phyloP scores from a whole-genome alignment of 2,113 vertebrate species.

The Pogonocichla stellata region DNA sequence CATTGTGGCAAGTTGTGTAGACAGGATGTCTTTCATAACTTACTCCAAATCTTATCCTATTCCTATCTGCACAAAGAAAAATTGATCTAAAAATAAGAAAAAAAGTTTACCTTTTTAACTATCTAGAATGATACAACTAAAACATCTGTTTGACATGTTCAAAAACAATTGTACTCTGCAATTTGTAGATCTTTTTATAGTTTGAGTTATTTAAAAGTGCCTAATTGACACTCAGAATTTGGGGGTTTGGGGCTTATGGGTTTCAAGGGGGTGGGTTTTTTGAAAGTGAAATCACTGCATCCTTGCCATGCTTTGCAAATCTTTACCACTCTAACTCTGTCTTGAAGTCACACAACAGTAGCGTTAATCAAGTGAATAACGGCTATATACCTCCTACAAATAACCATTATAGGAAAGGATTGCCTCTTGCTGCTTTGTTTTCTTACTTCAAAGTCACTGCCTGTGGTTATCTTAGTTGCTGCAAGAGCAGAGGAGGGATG shows the following conservation, averaged over 20 bases:
- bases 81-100: neutral
- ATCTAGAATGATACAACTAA: neutral
- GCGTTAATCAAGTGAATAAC: neutral
- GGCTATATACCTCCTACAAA: neutral
- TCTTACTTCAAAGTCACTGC: neutral
- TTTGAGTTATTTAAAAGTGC: neutral
- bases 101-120: neutral
- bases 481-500: neutral
- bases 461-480: neutral
- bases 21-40: neutral
- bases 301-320: neutral
- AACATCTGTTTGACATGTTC: neutral
- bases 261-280: neutral
- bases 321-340: neutral
- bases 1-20: neutral
- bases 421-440: neutral
- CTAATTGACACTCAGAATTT: neutral
- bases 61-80: neutral
- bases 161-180: neutral
- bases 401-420: neutral
- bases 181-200: neutral
- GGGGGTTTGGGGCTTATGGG: accelerated
- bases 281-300: neutral
- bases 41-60: neutral
- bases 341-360: neutral